Conservation (phyloP, 2,113 vertebrate genomes). For the Amphiprion percula region DNA sequence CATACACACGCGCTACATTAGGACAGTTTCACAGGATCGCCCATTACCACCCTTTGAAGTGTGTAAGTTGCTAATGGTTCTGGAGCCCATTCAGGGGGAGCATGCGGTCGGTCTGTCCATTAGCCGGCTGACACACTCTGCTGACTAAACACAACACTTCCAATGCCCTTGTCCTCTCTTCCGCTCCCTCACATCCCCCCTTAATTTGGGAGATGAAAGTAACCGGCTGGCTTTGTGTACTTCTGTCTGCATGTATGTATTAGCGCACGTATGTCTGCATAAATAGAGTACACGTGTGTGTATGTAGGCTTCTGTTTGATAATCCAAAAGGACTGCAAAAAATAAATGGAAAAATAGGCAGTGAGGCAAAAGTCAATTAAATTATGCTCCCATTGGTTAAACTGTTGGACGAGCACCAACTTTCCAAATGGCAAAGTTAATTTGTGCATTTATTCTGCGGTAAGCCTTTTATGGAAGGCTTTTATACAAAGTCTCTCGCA, state of each 20-base stretch:
- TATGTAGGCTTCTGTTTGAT: not conserved
- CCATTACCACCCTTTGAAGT: constrained; percentile 75
- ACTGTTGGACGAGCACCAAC: not conserved
- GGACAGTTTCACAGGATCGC: constrained; percentile 62
- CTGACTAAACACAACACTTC: constrained; percentile 76
- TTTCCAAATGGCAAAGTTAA: not conserved
- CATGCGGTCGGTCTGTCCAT: constrained; percentile 66
- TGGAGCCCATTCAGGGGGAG: constrained; percentile 65
- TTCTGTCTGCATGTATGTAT: not conserved
- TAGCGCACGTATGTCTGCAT: not conserved
- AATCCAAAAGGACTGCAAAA: constrained; percentile 1
- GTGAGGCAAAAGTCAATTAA: not conserved
- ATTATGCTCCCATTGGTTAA: not conserved
- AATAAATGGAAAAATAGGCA: not conserved
- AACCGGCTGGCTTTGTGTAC: not conserved
- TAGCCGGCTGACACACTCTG: constrained; percentile 69
- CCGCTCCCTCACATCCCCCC: not conserved
- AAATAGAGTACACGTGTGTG: not conserved
- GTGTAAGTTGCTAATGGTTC: constrained; percentile 71
- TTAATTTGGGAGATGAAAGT: constrained; percentile 44
- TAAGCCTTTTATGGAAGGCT: not conserved
- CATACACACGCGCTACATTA: constrained; percentile 1
- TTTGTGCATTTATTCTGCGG: not conserved
- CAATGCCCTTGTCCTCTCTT: constrained; percentile 58
- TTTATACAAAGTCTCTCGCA: not conserved